phyloP scores from a whole-genome alignment of 2,113 vertebrate genomes.

The Lycaon pictus region DNA sequence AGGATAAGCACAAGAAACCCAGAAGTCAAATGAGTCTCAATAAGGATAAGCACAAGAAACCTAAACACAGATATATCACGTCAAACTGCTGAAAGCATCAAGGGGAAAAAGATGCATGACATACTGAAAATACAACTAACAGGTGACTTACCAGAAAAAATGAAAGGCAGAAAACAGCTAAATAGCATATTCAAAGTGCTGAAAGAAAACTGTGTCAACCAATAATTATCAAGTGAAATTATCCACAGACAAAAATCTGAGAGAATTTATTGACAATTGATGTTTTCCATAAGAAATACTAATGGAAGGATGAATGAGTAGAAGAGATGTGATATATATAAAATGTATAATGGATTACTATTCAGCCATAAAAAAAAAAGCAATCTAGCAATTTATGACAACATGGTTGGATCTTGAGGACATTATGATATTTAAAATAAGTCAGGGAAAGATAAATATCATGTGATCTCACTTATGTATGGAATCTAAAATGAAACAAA shows the following conservation, averaged over 20 bases:
- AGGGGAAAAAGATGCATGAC: not conserved
- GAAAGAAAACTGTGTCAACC: not conserved
- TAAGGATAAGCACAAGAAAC: not conserved
- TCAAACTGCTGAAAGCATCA: not conserved
- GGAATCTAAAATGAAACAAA: not conserved
- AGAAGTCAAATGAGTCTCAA: not conserved
- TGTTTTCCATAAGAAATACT: not conserved
- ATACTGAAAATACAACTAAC: not conserved
- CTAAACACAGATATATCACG: not conserved
- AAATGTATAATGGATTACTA: not conserved
- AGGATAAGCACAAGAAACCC: not conserved
- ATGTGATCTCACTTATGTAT: not conserved
- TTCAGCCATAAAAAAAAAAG: not conserved
- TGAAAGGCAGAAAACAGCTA: not conserved
- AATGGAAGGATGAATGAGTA: not conserved
- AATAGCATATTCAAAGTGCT: not conserved
- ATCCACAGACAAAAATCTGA: not conserved
- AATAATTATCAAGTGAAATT: not conserved
- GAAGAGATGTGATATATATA: not conserved
- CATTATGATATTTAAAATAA: not conserved
- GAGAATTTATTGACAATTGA: not conserved
- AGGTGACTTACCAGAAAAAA: not conserved
- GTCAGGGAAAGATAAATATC: not conserved
- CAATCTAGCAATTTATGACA: not conserved
- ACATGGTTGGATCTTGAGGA: not conserved